These are phyloP conservation scores for Acrocephalus arundinaceus DNA, from an alignment of 2,113 vertebrate genomes.

Conservation along the genomic window DNA sequence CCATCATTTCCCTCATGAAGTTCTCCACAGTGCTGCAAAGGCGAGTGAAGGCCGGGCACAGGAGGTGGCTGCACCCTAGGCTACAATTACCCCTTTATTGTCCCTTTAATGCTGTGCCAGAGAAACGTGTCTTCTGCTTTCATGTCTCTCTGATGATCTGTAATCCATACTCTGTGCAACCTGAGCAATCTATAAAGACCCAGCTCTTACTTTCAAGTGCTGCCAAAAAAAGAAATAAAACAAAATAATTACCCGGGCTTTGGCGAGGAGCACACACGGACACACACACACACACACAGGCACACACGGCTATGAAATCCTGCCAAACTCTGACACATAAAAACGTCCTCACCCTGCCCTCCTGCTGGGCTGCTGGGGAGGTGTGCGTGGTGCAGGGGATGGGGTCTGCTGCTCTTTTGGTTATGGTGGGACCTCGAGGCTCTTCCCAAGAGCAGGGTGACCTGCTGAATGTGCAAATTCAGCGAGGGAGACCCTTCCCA, in stretches of 20 bases:
- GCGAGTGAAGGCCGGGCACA: background rate
- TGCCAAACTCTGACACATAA: background rate
- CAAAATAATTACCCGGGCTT: conserved; percentile 42
- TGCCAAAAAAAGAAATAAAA: conserved; percentile 54
- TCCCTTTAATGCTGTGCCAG: conserved; percentile 63
- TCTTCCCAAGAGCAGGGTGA: background rate
- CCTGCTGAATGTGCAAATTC: background rate
- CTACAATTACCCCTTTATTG: conserved; percentile 38
- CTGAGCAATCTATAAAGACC: conserved; percentile 63
- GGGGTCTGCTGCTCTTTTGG: background rate
- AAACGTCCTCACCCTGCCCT: background rate
- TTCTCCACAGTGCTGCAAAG: background rate
- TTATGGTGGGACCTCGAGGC: background rate
- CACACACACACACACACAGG: background rate
- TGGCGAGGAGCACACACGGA: background rate
- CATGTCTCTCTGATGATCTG: conserved; percentile 54
- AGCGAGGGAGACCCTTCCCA: background rate
- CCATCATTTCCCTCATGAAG: background rate
- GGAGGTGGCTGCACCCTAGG: conserved; percentile 34
- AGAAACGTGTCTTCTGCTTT: conserved; percentile 41
- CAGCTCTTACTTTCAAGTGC: conserved; percentile 50
- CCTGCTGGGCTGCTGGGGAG: background rate
- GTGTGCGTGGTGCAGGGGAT: background rate
- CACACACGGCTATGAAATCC: background rate
- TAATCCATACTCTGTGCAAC: conserved; percentile 48